Base-by-base conservation (phyloP, 2,113 vertebrate species). In the Gobio gobio region DNA sequence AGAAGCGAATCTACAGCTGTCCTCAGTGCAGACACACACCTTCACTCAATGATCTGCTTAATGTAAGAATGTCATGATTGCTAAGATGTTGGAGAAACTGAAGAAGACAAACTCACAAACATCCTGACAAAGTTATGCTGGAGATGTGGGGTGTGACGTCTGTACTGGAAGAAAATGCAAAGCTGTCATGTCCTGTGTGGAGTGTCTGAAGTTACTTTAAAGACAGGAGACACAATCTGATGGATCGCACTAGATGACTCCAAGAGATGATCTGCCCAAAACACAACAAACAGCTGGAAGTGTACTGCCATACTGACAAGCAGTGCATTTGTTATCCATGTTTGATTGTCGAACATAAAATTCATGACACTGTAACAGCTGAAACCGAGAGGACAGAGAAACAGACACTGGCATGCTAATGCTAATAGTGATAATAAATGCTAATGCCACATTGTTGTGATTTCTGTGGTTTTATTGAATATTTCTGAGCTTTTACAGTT, bases 11-110 rank as follows among this genome's bases (percentile, higher is more conserved):
- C 73, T 75, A 51, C 47, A 29, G 73, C 24, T 75, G 45, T n/a
- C 73, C 73, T 51, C 49, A 56, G 24, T 77, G 74, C 74, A 56
- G 51, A 56, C 24, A 56, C 26, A 58, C 18, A n/a, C n/a, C 16
- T 77, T 77, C 24, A 77, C 3, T 56, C 10, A 26, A 36, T 56
- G 74, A 77, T 51, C 74, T 33, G 49, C 49, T 54, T 56, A 56
- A 56, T 77, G 18, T 56, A 77, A 56, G 51, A 77, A 77, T 56
- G 26, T 77, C 10, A 56, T 77, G 18, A 22, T 77, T 36, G 51
- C 16, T 56, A 29, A 77, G 4, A 29, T 56, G 16, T 29, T 56
- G 0, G 49, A 40, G 26, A 36, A 77, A 77, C 18, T 77, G 8
- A 51, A 56, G 3, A 33, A 26, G 5, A 22, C 47, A 20, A 5